Conservation (phyloP, 2,888 invertebrate species). For the Alloplasta piceator region DNA sequence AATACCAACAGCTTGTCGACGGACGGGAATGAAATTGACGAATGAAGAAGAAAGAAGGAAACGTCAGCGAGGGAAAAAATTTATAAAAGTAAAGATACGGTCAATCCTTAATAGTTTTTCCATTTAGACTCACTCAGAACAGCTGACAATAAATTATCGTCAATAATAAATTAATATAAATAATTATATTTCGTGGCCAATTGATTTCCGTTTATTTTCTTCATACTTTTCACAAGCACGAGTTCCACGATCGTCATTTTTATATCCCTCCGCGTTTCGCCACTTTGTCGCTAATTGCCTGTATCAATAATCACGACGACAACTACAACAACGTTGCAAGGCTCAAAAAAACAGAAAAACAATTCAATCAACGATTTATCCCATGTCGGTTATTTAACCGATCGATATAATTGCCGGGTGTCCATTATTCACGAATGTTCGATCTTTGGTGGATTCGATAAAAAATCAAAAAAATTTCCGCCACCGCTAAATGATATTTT, state of each 20-base stretch:
- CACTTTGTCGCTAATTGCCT: conserved; percentile 35
- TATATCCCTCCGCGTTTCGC: neutral
- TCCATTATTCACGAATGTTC: neutral
- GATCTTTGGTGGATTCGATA: too few species aligned
- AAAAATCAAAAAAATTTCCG: too few species aligned
- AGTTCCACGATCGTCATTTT: neutral
- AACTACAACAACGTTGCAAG: neutral
- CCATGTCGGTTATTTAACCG: neutral
- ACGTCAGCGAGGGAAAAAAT: too few species aligned
- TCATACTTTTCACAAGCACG: neutral
- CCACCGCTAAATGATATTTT: too few species aligned
- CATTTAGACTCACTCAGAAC: neutral
- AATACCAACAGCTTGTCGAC: conserved; percentile 24
- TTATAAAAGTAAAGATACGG: too few species aligned
- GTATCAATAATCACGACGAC: conserved; percentile 9
- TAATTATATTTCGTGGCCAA: neutral
- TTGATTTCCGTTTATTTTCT: neutral
- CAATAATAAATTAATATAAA: neutral
- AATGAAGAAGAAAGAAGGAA: too few species aligned
- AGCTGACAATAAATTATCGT: conserved; percentile 27
- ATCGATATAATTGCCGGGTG: conserved; percentile 30
- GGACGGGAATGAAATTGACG: neutral
- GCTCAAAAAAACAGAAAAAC: neutral
- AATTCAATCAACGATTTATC: neutral
- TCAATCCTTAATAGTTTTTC: too few species aligned